phyloP scores from a whole-genome alignment of 2,113 vertebrate species.

The Hymenochirus boettgeri region DNA sequence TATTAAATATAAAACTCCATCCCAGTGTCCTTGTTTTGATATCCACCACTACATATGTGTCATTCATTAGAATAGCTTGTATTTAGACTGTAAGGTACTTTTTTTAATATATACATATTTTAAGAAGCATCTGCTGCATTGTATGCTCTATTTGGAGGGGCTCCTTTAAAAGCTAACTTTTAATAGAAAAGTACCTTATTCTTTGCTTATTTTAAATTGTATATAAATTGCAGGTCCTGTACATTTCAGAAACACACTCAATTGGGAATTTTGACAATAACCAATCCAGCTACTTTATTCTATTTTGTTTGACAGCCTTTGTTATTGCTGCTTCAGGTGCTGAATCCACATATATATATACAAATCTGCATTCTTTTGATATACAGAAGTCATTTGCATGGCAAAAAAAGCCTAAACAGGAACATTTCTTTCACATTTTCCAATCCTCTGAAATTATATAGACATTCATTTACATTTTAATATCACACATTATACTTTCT shows the following conservation, averaged over 20 bases:
- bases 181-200: too few species aligned
- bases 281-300: constrained; percentile 7
- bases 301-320: constrained; percentile 31
- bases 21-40: too few species aligned
- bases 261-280: constrained; percentile 22
- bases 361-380: constrained; percentile 33
- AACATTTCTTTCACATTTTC: constrained; percentile 17
- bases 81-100: too few species aligned
- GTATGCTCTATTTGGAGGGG: too few species aligned
- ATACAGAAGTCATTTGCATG: constrained; percentile 30
- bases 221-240: too few species aligned
- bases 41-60: too few species aligned
- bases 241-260: background rate
- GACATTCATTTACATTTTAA: constrained; percentile 31
- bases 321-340: constrained; percentile 23
- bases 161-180: too few species aligned
- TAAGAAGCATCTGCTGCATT: too few species aligned
- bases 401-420: constrained; percentile 19
- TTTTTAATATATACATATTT: too few species aligned
- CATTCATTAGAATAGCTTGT: too few species aligned
- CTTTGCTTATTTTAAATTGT: too few species aligned
- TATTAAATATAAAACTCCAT: too few species aligned
- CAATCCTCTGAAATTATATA: constrained; percentile 28
- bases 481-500: constrained; percentile 9
- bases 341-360: constrained; percentile 14